phyloP scores from a whole-genome alignment of 2,113 vertebrate genomes.

The Dasyurus viverrinus region DNA sequence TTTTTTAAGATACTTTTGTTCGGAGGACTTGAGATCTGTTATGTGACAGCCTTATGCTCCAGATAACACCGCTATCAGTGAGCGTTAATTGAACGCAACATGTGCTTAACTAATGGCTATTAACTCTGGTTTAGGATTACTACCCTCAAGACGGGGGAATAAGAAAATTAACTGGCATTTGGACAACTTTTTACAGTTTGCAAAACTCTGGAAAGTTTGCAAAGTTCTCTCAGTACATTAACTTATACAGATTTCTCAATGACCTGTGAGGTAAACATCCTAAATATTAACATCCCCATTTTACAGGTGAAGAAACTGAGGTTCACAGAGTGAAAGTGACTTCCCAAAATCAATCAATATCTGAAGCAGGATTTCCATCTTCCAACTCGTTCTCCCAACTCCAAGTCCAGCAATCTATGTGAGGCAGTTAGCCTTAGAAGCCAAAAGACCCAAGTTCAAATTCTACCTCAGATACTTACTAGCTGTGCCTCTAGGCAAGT shows the following conservation, averaged over 20 bases:
- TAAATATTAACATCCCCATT: background rate
- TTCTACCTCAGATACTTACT: background rate
- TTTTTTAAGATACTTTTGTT: constrained; percentile 82
- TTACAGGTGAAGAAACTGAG: background rate
- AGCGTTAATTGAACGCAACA: constrained; percentile 63
- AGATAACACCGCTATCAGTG: constrained; percentile 64
- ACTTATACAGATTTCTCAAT: background rate
- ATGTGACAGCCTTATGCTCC: constrained; percentile 75
- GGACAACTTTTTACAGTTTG: background rate
- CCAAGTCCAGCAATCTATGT: background rate
- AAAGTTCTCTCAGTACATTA: background rate
- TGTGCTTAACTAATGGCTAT: constrained; percentile 27
- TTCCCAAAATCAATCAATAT: background rate
- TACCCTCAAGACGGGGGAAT: background rate
- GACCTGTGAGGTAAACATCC: background rate
- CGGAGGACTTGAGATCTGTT: constrained; percentile 73
- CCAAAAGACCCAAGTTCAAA: background rate
- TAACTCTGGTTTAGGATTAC: background rate
- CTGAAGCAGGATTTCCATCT: background rate
- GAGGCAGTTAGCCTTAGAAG: background rate
- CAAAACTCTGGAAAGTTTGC: background rate
- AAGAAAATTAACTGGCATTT: background rate
- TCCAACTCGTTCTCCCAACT: background rate
- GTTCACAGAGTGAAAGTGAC: background rate
- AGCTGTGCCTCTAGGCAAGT: background rate